Conservation (phyloP, 2,797 vertebrate species). For the Karalla daura region DNA sequence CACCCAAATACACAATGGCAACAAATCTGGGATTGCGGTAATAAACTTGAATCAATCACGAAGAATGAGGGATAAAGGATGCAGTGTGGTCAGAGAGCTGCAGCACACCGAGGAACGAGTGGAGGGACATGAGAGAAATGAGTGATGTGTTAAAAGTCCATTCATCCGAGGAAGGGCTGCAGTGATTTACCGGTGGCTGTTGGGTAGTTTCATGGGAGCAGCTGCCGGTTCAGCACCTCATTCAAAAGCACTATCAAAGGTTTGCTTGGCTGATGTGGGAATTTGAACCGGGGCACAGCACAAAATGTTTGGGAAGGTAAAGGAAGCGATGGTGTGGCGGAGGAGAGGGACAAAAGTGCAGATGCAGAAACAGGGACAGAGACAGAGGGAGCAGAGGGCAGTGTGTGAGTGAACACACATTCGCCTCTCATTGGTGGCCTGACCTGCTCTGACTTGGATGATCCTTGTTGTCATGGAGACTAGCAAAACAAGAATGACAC, state of each 20-base stretch:
- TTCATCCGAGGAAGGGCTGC: slow-evolving; percentile 40
- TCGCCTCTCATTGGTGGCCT: slow-evolving; percentile 62
- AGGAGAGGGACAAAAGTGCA: slow-evolving; percentile 12
- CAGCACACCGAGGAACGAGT: slow-evolving; percentile 34
- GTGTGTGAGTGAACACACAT: slow-evolving; percentile 63
- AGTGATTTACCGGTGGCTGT: slow-evolving; percentile 30
- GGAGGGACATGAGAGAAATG: slow-evolving; percentile 42
- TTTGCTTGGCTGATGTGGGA: slow-evolving; percentile 18
- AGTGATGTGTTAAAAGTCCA: slow-evolving; percentile 57
- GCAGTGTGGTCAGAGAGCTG: slow-evolving; percentile 43
- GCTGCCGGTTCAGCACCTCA: slow-evolving; percentile 13
- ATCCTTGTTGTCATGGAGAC: slow-evolving; percentile 77
- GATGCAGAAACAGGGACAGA: slow-evolving; percentile 32
- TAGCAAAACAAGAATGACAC: slow-evolving; percentile 74
- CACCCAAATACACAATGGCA: slow-evolving; percentile 64
- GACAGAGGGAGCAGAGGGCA: slow-evolving; percentile 39
- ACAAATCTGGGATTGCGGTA: slow-evolving; percentile 61
- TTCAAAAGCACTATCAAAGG: slow-evolving; percentile 21
- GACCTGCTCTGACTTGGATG: slow-evolving; percentile 72
- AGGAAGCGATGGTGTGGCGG: slow-evolving; percentile 7
- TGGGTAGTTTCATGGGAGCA: slow-evolving; percentile 27
- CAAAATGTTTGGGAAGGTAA: slow-evolving; percentile 22
- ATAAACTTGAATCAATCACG: slow-evolving; percentile 65
- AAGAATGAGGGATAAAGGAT: slow-evolving; percentile 65
- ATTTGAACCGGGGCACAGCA: slow-evolving; percentile 13